A percentile compares a stretch with the other conserved stretches of the same genome.
These are phyloP conservation scores for Phytoseiulus persimilis DNA, from an alignment of 2,888 invertebrate genomes.

Conservation along the genomic window DNA sequence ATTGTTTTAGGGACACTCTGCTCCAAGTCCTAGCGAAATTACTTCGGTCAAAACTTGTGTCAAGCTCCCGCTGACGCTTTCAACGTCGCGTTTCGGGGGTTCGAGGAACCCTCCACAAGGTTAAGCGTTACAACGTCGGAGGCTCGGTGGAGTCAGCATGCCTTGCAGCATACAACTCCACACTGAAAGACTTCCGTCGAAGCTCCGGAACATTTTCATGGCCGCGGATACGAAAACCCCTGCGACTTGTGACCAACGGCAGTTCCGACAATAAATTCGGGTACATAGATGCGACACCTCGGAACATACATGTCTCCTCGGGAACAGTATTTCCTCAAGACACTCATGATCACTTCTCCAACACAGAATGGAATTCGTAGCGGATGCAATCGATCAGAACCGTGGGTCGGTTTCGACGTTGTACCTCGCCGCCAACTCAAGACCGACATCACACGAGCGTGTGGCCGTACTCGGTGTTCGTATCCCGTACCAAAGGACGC, in stretches of 20 bases:
- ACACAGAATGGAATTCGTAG: neutral
- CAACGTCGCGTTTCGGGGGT: neutral
- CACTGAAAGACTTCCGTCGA: too few relatives aligned
- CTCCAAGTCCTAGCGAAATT: constrained; percentile 9
- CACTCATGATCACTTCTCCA: neutral
- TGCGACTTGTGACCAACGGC: too few relatives aligned
- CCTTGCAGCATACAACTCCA: too few relatives aligned
- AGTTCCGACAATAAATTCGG: too few relatives aligned
- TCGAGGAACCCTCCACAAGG: too few relatives aligned
- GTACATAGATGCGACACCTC: too few relatives aligned
- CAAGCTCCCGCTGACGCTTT: neutral
- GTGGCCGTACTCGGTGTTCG: neutral
- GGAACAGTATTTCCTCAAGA: too few relatives aligned
- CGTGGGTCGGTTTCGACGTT: neutral
- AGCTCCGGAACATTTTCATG: too few relatives aligned
- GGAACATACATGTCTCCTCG: too few relatives aligned
- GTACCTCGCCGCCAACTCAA: neutral
- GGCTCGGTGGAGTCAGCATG: too few relatives aligned
- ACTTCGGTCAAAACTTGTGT: constrained; percentile 10
- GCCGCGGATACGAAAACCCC: too few relatives aligned
- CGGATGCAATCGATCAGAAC: neutral
- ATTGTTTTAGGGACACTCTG: constrained; percentile 14
- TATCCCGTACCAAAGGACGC: neutral
- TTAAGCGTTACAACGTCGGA: too few relatives aligned
- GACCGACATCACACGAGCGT: neutral